These are phyloP conservation scores for Morbakka virulenta DNA, from an alignment of 30 jellyfish, hydroid and myxozoan genomes.

Conservation along the genomic window DNA sequence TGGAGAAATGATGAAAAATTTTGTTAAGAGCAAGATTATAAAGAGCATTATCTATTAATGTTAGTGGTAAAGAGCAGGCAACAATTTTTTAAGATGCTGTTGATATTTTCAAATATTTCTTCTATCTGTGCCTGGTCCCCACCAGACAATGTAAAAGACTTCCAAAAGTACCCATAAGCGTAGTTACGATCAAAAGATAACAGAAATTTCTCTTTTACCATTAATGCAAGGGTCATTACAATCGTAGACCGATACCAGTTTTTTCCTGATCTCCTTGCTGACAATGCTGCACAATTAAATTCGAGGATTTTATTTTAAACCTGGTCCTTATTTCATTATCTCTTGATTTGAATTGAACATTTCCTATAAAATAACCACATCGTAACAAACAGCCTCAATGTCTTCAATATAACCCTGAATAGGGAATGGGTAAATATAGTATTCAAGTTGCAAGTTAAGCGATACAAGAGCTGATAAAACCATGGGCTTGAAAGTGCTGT, in stretches of 20 bases:
- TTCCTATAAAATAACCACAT: background rate
- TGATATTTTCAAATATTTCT: too few relatives aligned
- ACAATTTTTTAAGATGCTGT: constrained; percentile 3
- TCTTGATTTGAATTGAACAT: constrained; percentile 1
- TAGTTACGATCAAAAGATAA: background rate
- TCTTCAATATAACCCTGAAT: constrained; percentile 17
- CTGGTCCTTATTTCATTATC: constrained; percentile 13
- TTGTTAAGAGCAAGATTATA: constrained; percentile 32
- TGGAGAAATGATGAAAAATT: constrained; percentile 10
- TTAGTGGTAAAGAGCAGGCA: background rate
- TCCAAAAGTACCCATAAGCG: constrained; percentile 15
- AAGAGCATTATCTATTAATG: constrained; percentile 9
- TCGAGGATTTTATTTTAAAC: background rate
- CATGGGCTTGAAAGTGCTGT: too few relatives aligned
- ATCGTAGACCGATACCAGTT: too few relatives aligned
- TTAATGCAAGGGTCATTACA: too few relatives aligned
- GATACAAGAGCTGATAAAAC: too few relatives aligned
- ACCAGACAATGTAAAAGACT: constrained; percentile 1
- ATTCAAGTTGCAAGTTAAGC: too few relatives aligned
- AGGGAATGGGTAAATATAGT: too few relatives aligned
- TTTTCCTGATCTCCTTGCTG: constrained; percentile 25
- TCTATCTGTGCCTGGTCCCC: constrained; percentile 38
- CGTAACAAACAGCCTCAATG: background rate
- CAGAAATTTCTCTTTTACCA: too few relatives aligned
- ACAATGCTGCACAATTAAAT: constrained; percentile 32